Evolutionary conservation across 2,888 invertebrate species (phyloP), one percentile per base, ranked within the genome.

Genomic region (Troides oblongomaculatus): DNA sequence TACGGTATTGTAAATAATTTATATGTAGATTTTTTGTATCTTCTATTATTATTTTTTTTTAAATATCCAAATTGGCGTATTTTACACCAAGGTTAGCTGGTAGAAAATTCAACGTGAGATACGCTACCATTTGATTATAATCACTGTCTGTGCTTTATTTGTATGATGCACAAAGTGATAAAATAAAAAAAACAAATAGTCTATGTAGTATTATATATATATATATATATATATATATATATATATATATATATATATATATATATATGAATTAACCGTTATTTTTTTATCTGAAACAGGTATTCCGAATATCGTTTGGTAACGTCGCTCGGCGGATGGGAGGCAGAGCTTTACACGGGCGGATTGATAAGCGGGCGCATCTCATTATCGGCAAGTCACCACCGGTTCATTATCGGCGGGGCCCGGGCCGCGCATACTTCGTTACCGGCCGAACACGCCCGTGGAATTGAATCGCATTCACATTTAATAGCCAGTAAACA

Each of bases 401-500:
- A 79, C 75, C 76, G 73, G 78, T 83, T 86, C 83, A 83, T 86
- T 84, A 85, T 77, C 75, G 74, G 72, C 68, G 72, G 68, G 73
- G 72, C 72, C 71, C 75, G 72, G 74, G 72, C 74, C 72, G 75
- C 78, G 77, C 78, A 78, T 75, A 78, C 79, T 81, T 84, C 79
- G 83, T 84, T 87, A 83, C 81, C 78, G 78, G 73, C 75, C 77
- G 79, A 80, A 84, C 84, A 81, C 83, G 80, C 76, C 78, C 79
- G 78, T 79, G 82, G 85, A 87, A 91, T 90, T 85, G 87, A 87
- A 90, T 88, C 83, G 86, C 87, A 89, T 88, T 88, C 87, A 86
- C 83, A 80, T 87, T 85, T 90, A 89, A 89, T 89, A 89, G 90
- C 85, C 84, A 84, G 86, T 85, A 87, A 89, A 88, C 84, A 86